A percentile compares a stretch with the other conserved stretches of the same genome.
These are phyloP conservation scores for Agrochola circellaris DNA, from an alignment of 2,888 invertebrate species.

Conservation along the genomic window DNA sequence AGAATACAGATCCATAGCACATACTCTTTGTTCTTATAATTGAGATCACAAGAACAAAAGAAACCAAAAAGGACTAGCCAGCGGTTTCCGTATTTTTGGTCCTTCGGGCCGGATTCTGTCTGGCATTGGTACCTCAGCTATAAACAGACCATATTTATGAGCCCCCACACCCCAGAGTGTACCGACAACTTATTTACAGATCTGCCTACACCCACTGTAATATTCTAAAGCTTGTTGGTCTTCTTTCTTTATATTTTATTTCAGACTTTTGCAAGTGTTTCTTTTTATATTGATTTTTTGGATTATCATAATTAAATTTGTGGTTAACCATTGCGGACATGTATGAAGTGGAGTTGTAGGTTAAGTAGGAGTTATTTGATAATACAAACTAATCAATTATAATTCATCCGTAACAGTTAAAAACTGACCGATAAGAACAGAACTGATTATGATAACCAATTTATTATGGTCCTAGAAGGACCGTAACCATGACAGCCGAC, in stretches of 20 bases:
- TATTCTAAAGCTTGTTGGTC: background rate
- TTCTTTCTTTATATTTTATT: background rate
- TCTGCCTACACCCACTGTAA: background rate
- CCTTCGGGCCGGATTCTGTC: slow-evolving; percentile 40
- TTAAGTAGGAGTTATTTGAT: slow-evolving; percentile 17
- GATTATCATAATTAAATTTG: slow-evolving; percentile 16
- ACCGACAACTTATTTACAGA: slow-evolving; percentile 34
- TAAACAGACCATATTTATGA: slow-evolving; percentile 62
- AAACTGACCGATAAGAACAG: background rate
- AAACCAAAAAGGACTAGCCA: background rate
- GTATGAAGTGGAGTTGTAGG: slow-evolving; percentile 2
- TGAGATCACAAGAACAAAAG: slow-evolving; percentile 23
- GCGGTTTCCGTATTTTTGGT: slow-evolving; percentile 27
- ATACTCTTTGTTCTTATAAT: slow-evolving; percentile 26
- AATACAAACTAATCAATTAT: background rate
- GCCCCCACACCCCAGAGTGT: slow-evolving; percentile 22
- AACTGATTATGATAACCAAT: background rate
- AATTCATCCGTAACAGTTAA: background rate
- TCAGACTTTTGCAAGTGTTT: background rate
- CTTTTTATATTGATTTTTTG: background rate
- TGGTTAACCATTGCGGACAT: slow-evolving; percentile 26
- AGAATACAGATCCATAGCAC: background rate
- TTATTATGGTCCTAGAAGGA: background rate
- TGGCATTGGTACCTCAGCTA: slow-evolving; percentile 25
- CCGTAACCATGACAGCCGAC: background rate